Base-by-base conservation (phyloP, 2,113 vertebrate genomes). In the Pseudonaja textilis region DNA sequence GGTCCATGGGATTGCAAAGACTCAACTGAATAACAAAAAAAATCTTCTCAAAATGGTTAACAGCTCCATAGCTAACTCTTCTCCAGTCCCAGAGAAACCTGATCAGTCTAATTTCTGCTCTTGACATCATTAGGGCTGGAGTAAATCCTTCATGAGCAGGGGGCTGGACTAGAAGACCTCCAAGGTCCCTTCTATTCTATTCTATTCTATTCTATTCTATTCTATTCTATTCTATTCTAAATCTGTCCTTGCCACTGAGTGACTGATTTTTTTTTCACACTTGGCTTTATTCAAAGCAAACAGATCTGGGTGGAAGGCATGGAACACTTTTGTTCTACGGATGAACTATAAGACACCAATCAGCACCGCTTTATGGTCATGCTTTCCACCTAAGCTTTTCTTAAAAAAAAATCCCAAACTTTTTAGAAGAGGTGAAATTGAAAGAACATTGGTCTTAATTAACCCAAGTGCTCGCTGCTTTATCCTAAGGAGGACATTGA, bases 401-500 rank as follows among this genome's bases (percentile, higher is more conserved):
- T 8, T 25, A 26, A 39, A 20, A 96, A 90, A 47, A 47, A 47
- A 47, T 47, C 93, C 50, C 1, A 8, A 93, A 93, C 26, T 11
- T 94, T 93, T 93, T 87, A 81, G 92, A 95, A 95, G 92, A 88
- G 91, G 45, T 96, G 95, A 96, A 95, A 93, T 89, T 90, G 92
- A 91, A 96, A 91, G 95, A 95, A 95, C 93, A 93, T 93, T 95
- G 94, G 94, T 95, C 96, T 95, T 96, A 96, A 96, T 96, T 96
- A 96, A 92, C 93, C 87, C 92, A 89, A 93, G 91, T 87, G 89
- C 52, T 42, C 86, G 47, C 55, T 90, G 93, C 56, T 96, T 88
- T 45, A 64, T 93, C 91, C 94, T 56, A 74, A 2, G 90, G 95
- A 94, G 92, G 93, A 93, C 55, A 92, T 23, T 92, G 88, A 93